These are phyloP conservation scores for Chionis minor DNA, from an alignment of 2,113 vertebrate genomes.

Conservation along the genomic window DNA sequence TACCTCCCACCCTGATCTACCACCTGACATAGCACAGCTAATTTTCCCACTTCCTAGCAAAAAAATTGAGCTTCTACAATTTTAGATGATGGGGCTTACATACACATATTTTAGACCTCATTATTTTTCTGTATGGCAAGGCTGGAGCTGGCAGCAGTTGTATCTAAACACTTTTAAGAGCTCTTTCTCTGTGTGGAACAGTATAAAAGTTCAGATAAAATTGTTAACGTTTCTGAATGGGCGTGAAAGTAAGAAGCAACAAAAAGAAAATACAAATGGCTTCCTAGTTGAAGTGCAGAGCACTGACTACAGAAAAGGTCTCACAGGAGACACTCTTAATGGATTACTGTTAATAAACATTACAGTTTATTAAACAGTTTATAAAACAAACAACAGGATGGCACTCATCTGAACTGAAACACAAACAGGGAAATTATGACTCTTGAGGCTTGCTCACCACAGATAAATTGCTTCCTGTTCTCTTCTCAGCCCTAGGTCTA, in stretches of 20 bases:
- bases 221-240: not conserved
- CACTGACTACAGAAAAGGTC: constrained; percentile 1
- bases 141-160: not conserved
- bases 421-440: constrained; percentile 36
- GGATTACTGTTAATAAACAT: constrained; percentile 54
- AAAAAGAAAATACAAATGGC: not conserved
- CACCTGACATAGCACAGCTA: not conserved
- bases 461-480: constrained; percentile 44
- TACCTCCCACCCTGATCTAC: not conserved
- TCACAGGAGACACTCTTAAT: constrained; percentile 33
- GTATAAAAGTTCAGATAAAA: constrained; percentile 1
- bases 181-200: not conserved
- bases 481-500: constrained; percentile 7
- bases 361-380: constrained; percentile 56
- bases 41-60: constrained; percentile 39
- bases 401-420: constrained; percentile 37
- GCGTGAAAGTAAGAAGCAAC: not conserved
- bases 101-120: not conserved
- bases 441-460: constrained; percentile 48
- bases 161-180: not conserved
- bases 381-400: constrained; percentile 56
- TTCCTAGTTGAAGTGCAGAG: not conserved
- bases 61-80: constrained; percentile 20
- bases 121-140: not conserved
- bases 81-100: not conserved